Evolutionary conservation across 2,888 invertebrate genomes (phyloP), one percentile per base, ranked within the genome.

Genomic region (Volucella bombylans): DNA sequence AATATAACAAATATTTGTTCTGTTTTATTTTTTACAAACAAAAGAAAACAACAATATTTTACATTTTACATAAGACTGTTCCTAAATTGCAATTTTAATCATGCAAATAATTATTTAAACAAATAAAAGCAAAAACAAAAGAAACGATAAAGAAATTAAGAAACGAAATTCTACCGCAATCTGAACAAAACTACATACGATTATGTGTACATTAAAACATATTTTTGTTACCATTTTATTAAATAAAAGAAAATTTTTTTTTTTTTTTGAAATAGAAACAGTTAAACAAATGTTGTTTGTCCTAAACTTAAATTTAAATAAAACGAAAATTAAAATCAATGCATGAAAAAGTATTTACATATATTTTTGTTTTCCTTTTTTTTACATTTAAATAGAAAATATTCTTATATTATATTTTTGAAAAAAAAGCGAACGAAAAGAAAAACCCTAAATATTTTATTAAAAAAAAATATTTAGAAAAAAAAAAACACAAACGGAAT

Each of bases 201-300:
- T 62, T 74, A 74, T 80, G 59, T 76, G 71, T 80, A 69, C 79
- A 74, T 74, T 65, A 74, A 67, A 72, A 74, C 45, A 73, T 78
- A 78, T 82, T 82, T 78, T 82, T 78, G 83, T 83, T 83, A 80
- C 55, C 50, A 83, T 74, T 80, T 83, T 80, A 80, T 69, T 72
- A 39, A 65, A 43, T 54, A 52, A 50, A 68, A 31, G 39, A 50
- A 31, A 59, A 14, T 73, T 74, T 71, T 62, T 41, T 59, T 52
- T 47, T 52, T 54, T 54, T 67, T n/a, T 67, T 54, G 2, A 67
- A 69, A 2, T 43, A 31, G 31, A 31, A 31, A 31, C 31, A 31
- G 31, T 31, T 31, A 4, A 31, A 31, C 31, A 6, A 31, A 31
- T 31, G 31, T 31, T 31, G n/a, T 31, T 31, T 31, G 4, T 31